Evolutionary conservation across 2,797 vertebrate species (phyloP).

Genomic region (Zenarchopterus dispar): DNA sequence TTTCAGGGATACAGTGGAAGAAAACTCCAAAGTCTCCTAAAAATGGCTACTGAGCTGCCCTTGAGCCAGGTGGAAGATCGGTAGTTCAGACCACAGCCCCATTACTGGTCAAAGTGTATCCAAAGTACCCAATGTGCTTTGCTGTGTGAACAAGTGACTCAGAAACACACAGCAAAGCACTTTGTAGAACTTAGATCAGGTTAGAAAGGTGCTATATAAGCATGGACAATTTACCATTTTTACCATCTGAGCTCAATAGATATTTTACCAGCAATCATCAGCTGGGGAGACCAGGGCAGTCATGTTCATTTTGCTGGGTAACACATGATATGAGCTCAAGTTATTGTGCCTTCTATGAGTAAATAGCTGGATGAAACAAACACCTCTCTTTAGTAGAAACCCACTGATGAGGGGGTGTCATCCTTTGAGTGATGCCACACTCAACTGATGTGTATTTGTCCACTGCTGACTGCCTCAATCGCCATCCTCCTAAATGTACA

Average conservation of each 20-base stretch:
- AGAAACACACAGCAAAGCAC: too few species aligned
- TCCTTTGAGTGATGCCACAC: constrained; percentile 7
- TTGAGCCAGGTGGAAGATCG: constrained; percentile 3
- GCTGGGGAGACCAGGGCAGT: neutral
- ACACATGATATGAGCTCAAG: constrained; percentile 1
- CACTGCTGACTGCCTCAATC: constrained; percentile 10
- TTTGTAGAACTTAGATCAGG: too few species aligned
- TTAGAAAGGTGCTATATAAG: too few species aligned
- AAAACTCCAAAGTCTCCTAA: constrained; percentile 6
- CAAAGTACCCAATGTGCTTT: too few species aligned
- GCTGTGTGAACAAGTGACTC: too few species aligned
- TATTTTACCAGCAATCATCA: constrained; percentile 8
- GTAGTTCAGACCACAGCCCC: too few species aligned
- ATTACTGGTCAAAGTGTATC: too few species aligned
- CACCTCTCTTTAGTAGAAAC: constrained; percentile 1
- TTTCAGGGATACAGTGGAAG: constrained; percentile 1
- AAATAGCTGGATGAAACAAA: constrained; percentile 23
- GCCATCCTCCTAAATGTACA: constrained; percentile 26
- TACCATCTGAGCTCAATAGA: neutral
- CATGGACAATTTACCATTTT: too few species aligned
- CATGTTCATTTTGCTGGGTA: constrained; percentile 8
- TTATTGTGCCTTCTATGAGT: constrained; percentile 1
- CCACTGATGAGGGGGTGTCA: constrained; percentile 5
- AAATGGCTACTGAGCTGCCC: neutral
- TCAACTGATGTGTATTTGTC: constrained; percentile 10